Evolutionary conservation across 2,797 vertebrate species (phyloP).

Genomic region (Mallotus villosus): DNA sequence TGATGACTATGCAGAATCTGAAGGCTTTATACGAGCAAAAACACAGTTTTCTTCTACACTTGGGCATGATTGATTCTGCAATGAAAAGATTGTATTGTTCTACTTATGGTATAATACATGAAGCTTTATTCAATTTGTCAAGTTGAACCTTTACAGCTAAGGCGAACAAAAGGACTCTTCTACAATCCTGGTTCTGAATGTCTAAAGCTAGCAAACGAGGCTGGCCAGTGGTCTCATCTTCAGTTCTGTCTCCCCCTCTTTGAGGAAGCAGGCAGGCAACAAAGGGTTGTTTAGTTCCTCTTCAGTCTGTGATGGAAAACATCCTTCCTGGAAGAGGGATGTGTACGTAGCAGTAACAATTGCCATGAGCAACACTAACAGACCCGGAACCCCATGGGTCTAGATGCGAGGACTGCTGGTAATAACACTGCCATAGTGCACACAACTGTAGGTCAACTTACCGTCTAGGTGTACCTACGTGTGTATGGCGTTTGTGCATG

Average conservation of each 20-base stretch:
- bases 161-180: too few species aligned
- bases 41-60: too few species aligned
- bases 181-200: background rate
- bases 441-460: background rate
- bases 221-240: too few species aligned
- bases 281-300: slow-evolving; percentile 32
- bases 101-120: too few species aligned
- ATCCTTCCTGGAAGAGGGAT: slow-evolving; percentile 52
- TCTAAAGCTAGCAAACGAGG: too few species aligned
- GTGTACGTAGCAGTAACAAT: slow-evolving; percentile 50
- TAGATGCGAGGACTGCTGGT: background rate
- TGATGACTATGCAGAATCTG: too few species aligned
- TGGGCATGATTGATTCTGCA: too few species aligned
- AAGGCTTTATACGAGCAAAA: too few species aligned
- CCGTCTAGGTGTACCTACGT: background rate
- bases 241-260: background rate
- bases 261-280: background rate
- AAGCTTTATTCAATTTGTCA: too few species aligned
- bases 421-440: background rate
- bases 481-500: background rate
- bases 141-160: too few species aligned
- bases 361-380: slow-evolving; percentile 50
- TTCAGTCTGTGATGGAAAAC: slow-evolving; percentile 64
- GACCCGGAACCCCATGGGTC: slow-evolving; percentile 36
- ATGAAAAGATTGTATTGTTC: too few species aligned